Conservation (phyloP, 2,113 vertebrate genomes). For the Melanostigma gelatinosum region DNA sequence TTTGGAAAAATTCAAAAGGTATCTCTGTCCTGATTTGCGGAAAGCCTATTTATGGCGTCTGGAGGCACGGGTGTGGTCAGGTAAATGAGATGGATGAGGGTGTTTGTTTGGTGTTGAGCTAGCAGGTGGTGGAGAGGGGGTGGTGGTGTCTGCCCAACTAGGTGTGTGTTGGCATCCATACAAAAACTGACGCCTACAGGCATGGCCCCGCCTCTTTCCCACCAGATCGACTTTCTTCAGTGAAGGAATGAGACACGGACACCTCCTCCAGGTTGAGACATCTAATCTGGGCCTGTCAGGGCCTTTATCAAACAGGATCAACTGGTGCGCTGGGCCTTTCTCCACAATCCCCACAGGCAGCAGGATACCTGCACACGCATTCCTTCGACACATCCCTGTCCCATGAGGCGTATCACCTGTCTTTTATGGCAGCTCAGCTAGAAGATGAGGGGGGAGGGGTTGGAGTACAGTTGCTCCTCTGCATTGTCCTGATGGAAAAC, state of each 20-base stretch:
- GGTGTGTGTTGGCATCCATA: slow-evolving; percentile 61
- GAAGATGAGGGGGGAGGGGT: slow-evolving; percentile 18
- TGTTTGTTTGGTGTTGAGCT: slow-evolving; percentile 62
- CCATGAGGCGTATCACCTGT: slow-evolving; percentile 75
- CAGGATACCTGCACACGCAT: slow-evolving; percentile 73
- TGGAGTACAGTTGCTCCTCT: slow-evolving; percentile 64
- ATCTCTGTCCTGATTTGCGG: slow-evolving; percentile 3
- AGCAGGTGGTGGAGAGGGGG: slow-evolving; percentile 14
- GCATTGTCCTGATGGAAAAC: slow-evolving; percentile 66
- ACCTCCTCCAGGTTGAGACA: slow-evolving; percentile 79
- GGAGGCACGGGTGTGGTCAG: slow-evolving; percentile 69
- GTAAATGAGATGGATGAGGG: slow-evolving; percentile 65
- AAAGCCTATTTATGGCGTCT: slow-evolving; percentile 58
- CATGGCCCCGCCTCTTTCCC: slow-evolving; percentile 75
- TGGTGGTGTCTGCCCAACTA: slow-evolving; percentile 53
- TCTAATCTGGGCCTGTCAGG: slow-evolving; percentile 79
- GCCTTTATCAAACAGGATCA: slow-evolving; percentile 78
- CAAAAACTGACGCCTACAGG: slow-evolving; percentile 74
- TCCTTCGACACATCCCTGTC: slow-evolving; percentile 75
- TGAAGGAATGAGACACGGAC: slow-evolving; percentile 74
- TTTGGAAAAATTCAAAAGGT: not conserved
- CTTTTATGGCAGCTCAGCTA: slow-evolving; percentile 68
- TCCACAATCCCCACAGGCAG: slow-evolving; percentile 69
- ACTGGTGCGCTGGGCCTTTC: slow-evolving; percentile 72
- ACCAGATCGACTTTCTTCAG: slow-evolving; percentile 81